phyloP scores from a whole-genome alignment of 2,797 vertebrate species.

The Potorous gilbertii region DNA sequence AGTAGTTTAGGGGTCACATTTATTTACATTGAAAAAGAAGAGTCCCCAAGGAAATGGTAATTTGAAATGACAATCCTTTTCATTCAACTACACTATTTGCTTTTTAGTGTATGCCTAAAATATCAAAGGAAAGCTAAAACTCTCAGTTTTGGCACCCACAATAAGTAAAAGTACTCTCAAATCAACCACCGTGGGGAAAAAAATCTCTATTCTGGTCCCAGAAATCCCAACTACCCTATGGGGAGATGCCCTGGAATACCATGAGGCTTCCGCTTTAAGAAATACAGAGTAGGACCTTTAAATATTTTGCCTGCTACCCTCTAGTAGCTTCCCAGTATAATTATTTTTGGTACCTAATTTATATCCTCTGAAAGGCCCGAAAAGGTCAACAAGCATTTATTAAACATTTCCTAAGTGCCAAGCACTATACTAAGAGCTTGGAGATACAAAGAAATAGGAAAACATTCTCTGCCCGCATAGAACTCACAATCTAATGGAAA shows the following conservation, averaged over 20 bases:
- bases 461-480: background rate
- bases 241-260: background rate
- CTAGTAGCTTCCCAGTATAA: background rate
- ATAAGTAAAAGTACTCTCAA: background rate
- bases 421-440: background rate
- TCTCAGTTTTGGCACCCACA: background rate
- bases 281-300: background rate
- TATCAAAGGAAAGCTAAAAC: background rate
- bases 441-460: background rate
- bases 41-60: background rate
- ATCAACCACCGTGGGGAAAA: background rate
- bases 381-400: background rate
- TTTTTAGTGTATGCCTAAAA: background rate
- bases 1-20: background rate
- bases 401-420: background rate
- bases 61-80: background rate
- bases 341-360: background rate
- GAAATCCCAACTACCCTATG: background rate
- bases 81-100: background rate
- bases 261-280: background rate
- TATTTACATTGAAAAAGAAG: background rate
- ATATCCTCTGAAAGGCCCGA: background rate
- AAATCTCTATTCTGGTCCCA: background rate
- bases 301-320: background rate
- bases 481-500: background rate